Evolutionary conservation across 2,888 invertebrate species (phyloP), one percentile per base, ranked within the genome.

Genomic region (Malachius bipustulatus): DNA sequence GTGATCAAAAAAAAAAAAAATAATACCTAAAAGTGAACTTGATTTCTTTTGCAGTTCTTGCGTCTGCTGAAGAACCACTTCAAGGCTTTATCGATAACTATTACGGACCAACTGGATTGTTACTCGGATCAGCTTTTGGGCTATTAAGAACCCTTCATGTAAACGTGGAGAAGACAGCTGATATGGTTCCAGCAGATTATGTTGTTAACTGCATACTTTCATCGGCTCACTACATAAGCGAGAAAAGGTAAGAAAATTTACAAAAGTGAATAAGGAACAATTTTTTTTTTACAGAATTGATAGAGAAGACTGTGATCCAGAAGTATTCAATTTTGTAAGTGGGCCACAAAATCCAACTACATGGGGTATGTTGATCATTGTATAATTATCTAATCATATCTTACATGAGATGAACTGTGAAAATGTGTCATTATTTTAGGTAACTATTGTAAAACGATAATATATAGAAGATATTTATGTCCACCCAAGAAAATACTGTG

Each of bases 281-380:
- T n/a, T n/a, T n/a, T n/a, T n/a, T n/a, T n/a, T n/a, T n/a, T n/a
- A n/a, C n/a, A n/a, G n/a, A n/a, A n/a, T 30, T 16, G n/a, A 16
- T 2, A 16, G 16, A 26, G 14, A 9, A 4, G 9, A 30, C 4
- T 32, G 37, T 4, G 50, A 49, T 12, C 61, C 68, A 15, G 75
- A 79, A 1, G 77, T 93, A 43, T 90, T 87, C 65, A 90, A 93
- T 63, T 85, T 76, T 60, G 84, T 88, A 1, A 82, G 88, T 0
- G 82, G 87, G 0, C 70, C 73, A 1, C 75, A 85, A 47, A 87
- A 88, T 50, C 82, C 84, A 0, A 64, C 89, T 32, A 81, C 76
- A 0, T 93, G 88, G 84, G 75, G 75, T 4, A 63, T 78, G 33
- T n/a, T n/a, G n/a, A n/a, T n/a, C n/a, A n/a, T n/a, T n/a, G n/a